Percentiles rank a stretch among this genome's conserved stretches.
phyloP scores from a whole-genome alignment of 2,888 invertebrate species.

The Folsomia manolachei region DNA sequence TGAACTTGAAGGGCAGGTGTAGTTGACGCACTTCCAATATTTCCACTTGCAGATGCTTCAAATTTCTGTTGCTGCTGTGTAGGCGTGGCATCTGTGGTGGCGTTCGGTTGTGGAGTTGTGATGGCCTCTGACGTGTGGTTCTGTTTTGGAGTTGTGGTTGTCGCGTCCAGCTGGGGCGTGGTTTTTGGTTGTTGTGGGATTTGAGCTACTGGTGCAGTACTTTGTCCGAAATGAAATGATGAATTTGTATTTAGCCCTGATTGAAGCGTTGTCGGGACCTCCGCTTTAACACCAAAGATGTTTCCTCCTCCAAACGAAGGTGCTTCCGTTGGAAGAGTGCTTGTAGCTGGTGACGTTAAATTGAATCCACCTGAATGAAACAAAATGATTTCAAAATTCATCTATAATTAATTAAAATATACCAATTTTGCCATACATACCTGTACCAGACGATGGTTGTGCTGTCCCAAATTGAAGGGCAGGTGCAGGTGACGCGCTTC shows the following conservation, averaged over 20 bases:
- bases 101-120: not conserved
- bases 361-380: slow-evolving; percentile 7
- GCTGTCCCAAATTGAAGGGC: not conserved
- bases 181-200: no score
- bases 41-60: no score
- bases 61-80: no score
- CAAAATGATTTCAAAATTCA: not conserved
- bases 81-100: slow-evolving; percentile 8
- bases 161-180: no score
- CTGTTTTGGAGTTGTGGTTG: no score
- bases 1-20: not conserved
- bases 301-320: not conserved
- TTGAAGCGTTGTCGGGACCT: no score
- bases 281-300: not conserved
- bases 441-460: no score
- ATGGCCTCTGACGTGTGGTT: no score
- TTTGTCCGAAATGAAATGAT: no score
- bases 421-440: not conserved
- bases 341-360: not conserved
- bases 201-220: no score
- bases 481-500: not conserved
- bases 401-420: not conserved
- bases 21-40: not conserved
- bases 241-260: no score
- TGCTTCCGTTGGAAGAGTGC: not conserved